Evolutionary conservation across 2,888 invertebrate genomes (phyloP), one percentile per base, ranked within the genome.

Genomic region (Tenodera sinensis): DNA sequence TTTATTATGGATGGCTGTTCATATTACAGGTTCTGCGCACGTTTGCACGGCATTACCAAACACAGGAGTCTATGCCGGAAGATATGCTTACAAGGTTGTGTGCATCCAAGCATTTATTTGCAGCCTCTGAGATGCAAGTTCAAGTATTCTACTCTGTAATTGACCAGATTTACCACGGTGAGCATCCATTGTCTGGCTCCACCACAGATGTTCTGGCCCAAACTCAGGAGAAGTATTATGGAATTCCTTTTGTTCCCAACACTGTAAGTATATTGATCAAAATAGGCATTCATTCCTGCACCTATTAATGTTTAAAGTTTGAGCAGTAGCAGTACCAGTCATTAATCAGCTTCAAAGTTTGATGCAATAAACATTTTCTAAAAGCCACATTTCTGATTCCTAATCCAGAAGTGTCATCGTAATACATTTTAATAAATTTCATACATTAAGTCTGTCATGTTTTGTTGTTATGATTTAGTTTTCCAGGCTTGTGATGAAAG

Each of bases 131-230:
- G 93, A 96, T 97, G 93, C 97, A 98, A 92, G 94, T 97, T 90
- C 98, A 98, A 94, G 95, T 96, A n/a, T 98, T 98, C 93, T 98
- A 98, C 93, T 98, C 99, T 0, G 97, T 97, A 14, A 93, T 99
- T 34, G 99, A 99, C 94, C 99, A 99, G 93, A 95, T 95, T 28
- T 98, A 98, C 93, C 99, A 99, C 93, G 95, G 96, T 0, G 92
- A 93, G 7, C 94, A 95, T 91, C 95, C 96, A 20, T 88, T 94
- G 89, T 90, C 92, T 28, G 93, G 92, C 54, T 92, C 93, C 12
- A 97, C 97, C 0, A 97, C 97, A 0, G 96, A 97, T 2, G 95
- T 97, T 14, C 93, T 99, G 84, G 95, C 95, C 42, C 94, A 96
- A 89, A 95, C 97, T 20, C 99, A 99, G 93, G 95, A 95, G 71